Evolutionary conservation across 1,140 invertebrate genomes (phyloP), one percentile per base, ranked within the genome.

Genomic region (Bombus ignitus): DNA sequence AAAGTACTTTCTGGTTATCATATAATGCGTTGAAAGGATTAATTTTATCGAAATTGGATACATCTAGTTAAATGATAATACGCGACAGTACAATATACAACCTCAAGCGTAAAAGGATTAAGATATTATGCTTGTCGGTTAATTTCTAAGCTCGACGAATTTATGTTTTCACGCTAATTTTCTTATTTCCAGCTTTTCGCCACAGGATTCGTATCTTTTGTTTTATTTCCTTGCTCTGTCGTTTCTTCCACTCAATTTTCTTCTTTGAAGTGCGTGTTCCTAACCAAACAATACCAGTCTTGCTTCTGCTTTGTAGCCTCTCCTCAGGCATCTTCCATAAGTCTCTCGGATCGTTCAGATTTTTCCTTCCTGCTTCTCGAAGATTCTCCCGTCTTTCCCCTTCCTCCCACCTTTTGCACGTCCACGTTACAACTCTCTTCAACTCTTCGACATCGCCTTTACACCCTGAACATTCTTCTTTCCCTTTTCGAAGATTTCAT

Each of bases 291-390:
- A 81, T 65, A 37, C 75, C 59, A 35, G 35, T 53, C 68, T 53
- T 77, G 47, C 68, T 78, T 65, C 59, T 28, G 42, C n/a, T 47
- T 73, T 42, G 62, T 39, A 57, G 18, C 79, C 10, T 79, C 74
- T 76, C 37, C 65, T 53, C 66, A n/a, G 35, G 37, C 39, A 32
- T 77, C 75, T 39, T 42, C 39, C 76, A 65, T 12, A 44, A 65
- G 53, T 32, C 76, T 75, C 72, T 35, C n/a, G 18, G 15, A 35
- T 47, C 18, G 6, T 12, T 47, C 9, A 32, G 12, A 47, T 18
- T 76, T 37, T 62, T 12, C 25, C 39, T 22, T 57, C 47, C 25
- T 37, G 47, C 3, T 18, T 25, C 53, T 70, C 35, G 4, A 57
- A 71, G 44, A 15, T 47, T 68, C 77, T 12, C 25, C 62, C 18